These are phyloP conservation scores for Drosophila aldrichi DNA, from an alignment of 2,888 invertebrate species.

Conservation along the genomic window DNA sequence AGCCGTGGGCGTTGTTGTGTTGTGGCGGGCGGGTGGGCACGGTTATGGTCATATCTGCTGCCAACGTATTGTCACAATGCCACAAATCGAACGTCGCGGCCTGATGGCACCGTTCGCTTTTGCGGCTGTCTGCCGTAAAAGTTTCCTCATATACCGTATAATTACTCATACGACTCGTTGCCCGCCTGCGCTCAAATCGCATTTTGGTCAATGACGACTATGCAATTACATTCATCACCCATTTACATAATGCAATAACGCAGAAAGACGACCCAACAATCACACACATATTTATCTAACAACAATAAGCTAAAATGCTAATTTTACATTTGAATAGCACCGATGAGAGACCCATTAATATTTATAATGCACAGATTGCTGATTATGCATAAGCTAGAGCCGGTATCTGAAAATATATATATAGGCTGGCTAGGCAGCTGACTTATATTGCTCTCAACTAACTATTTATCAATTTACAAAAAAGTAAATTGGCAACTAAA, in stretches of 20 bases:
- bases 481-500: too few species aligned
- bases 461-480: too few species aligned
- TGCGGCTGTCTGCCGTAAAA: slow-evolving; percentile 32
- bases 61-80: slow-evolving; percentile 51
- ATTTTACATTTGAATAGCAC: too few species aligned
- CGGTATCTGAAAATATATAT: neutral
- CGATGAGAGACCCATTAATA: neutral
- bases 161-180: slow-evolving; percentile 60
- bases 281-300: neutral
- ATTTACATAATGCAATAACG: slow-evolving; percentile 19
- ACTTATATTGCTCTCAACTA: too few species aligned
- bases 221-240: slow-evolving; percentile 22
- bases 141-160: slow-evolving; percentile 44
- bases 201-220: slow-evolving; percentile 31
- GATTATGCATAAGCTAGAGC: neutral
- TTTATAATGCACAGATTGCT: too few species aligned
- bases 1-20: slow-evolving; percentile 18
- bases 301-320: slow-evolving; percentile 4
- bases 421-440: too few species aligned
- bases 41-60: slow-evolving; percentile 25
- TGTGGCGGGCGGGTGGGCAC: neutral
- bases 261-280: neutral
- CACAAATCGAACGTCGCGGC: slow-evolving; percentile 63
- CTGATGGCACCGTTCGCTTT: slow-evolving; percentile 34
- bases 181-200: slow-evolving; percentile 25